Percentiles rank a stretch among this genome's conserved stretches.
Evolutionary conservation across 2,113 vertebrate species (phyloP).

Genomic region (Axis porcinus): DNA sequence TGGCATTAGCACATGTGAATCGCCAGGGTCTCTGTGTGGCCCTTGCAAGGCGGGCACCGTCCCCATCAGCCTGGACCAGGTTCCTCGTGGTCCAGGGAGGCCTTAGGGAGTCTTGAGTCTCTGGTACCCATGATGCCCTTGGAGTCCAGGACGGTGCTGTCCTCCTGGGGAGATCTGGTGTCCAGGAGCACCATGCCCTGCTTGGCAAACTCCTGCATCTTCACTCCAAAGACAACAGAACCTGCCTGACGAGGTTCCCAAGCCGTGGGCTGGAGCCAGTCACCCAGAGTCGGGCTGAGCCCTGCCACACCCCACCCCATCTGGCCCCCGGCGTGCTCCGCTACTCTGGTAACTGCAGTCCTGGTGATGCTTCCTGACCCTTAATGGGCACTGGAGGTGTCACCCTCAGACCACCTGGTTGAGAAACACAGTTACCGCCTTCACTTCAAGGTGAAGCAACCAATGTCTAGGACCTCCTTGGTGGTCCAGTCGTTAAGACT

Average conservation of each 20-base stretch:
- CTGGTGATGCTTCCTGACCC: not conserved
- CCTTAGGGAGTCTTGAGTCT: not conserved
- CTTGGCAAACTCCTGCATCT: not conserved
- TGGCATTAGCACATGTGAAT: not conserved
- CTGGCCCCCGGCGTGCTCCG: fast-evolving
- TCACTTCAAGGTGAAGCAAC: not conserved
- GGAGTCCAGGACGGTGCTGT: not conserved
- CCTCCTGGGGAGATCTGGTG: not conserved
- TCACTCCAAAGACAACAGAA: not conserved
- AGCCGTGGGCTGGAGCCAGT: fast-evolving
- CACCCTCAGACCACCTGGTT: fast-evolving
- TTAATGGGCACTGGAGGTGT: fast-evolving
- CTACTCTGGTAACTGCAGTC: fast-evolving
- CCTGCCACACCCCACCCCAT: not conserved
- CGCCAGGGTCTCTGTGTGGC: too few species aligned
- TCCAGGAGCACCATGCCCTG: not conserved
- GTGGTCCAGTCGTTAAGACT: not conserved
- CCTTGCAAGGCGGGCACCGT: fast-evolving
- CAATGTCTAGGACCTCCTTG: not conserved
- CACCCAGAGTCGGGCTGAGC: not conserved
- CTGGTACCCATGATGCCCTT: fast-evolving
- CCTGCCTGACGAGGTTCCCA: fast-evolving
- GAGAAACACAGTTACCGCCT: not conserved
- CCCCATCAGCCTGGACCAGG: not conserved
- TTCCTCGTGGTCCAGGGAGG: not conserved